Evolutionary conservation across 2,113 vertebrate genomes (phyloP).

Genomic region (Alexandromys fortis): DNA sequence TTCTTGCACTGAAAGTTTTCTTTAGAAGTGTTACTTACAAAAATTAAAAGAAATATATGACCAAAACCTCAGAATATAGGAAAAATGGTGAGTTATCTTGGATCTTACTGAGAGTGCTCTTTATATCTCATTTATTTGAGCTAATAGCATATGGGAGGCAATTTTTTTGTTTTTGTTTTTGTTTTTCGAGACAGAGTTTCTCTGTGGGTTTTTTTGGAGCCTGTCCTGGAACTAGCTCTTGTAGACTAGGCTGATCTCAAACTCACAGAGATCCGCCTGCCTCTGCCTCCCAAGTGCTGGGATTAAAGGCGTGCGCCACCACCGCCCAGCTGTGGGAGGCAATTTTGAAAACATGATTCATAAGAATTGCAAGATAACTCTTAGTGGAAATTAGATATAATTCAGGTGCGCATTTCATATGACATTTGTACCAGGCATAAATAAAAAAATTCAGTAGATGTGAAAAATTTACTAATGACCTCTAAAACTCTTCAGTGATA

Average conservation of each 20-base stretch:
- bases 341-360: neutral
- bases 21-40: neutral
- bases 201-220: no score
- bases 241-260: no score
- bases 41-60: neutral
- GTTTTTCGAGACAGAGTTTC: no score
- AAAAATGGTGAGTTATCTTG: neutral
- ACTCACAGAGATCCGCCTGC: no score
- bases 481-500: neutral
- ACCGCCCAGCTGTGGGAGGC: neutral
- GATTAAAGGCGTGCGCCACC: no score
- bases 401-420: neutral
- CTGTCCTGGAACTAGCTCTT: no score
- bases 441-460: constrained; percentile 23
- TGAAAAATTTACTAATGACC: neutral
- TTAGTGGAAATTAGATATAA: neutral
- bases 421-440: neutral
- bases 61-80: neutral
- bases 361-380: neutral
- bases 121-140: neutral
- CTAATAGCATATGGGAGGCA: neutral
- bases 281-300: no score
- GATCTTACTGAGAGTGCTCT: fast-evolving
- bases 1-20: neutral
- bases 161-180: no score